Percentiles rank a stretch among this genome's conserved stretches.
Conservation (phyloP, 2,888 invertebrate species). For the Sphaerolaimus hirsutus region DNA sequence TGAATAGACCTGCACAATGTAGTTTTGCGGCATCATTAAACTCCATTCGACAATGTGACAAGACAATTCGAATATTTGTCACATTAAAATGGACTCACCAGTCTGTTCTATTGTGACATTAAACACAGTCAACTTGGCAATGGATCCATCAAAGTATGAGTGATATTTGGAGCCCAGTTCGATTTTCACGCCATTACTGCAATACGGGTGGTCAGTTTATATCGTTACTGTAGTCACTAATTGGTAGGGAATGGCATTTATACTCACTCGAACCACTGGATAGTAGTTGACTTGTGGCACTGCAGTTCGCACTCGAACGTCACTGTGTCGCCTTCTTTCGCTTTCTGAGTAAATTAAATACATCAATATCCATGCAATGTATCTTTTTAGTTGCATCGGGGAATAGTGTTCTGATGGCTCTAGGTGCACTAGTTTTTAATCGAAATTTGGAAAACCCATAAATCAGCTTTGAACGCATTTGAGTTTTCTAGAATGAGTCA, state of each 20-base stretch:
- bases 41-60: too few species aligned
- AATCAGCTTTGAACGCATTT: too few species aligned
- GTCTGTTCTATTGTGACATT: too few species aligned
- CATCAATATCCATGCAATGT: neutral
- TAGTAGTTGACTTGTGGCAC: constrained; percentile 18
- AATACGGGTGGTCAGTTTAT: neutral
- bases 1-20: constrained; percentile 17
- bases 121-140: constrained; percentile 17
- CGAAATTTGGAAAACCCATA: too few species aligned
- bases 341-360: constrained; percentile 10
- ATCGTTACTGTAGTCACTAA: neutral
- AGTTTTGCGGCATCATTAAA: constrained; percentile 12
- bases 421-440: too few species aligned
- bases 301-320: constrained; percentile 18
- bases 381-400: too few species aligned
- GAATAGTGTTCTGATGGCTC: too few species aligned
- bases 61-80: too few species aligned
- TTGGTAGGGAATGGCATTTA: neutral
- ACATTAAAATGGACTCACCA: too few species aligned
- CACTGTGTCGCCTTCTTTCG: constrained; percentile 14
- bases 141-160: constrained; percentile 16
- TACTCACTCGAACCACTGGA: constrained; percentile 21
- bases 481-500: too few species aligned
- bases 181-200: constrained; percentile 16
- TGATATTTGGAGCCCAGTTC: constrained; percentile 11